These are phyloP conservation scores for Morone saxatilis DNA, from an alignment of 2,113 vertebrate species.

Conservation along the genomic window DNA sequence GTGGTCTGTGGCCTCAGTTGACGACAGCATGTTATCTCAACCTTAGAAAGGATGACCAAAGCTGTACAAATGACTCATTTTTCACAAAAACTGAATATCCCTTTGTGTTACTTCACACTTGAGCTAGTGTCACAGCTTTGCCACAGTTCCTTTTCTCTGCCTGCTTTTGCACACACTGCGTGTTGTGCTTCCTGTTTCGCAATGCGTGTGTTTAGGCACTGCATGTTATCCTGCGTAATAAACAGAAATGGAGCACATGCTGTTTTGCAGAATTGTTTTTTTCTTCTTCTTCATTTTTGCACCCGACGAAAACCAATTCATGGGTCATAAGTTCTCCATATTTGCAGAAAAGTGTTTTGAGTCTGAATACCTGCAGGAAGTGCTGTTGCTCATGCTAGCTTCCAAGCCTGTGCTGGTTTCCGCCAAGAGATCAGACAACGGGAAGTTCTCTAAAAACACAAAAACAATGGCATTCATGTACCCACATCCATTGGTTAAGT, in stretches of 20 bases:
- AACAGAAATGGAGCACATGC: neutral
- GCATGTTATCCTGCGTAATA: neutral
- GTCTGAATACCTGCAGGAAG: conserved; percentile 89
- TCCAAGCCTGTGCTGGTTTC: conserved; percentile 96
- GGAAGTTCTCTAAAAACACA: conserved; percentile 91
- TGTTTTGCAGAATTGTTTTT: conserved; percentile 27
- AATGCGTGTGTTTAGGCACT: neutral
- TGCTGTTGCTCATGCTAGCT: conserved; percentile 91
- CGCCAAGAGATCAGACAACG: conserved; percentile 92
- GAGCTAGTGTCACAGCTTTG: neutral
- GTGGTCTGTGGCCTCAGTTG: neutral
- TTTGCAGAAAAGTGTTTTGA: neutral
- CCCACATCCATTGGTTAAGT: neutral
- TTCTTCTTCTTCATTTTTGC: conserved; percentile 17
- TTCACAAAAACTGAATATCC: neutral
- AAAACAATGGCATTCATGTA: conserved; percentile 33
- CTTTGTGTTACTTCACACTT: neutral
- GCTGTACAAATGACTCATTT: neutral
- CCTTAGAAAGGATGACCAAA: neutral
- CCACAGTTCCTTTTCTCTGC: conserved; percentile 43
- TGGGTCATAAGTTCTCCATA: neutral
- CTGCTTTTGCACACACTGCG: conserved; percentile 25
- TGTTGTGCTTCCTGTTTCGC: conserved; percentile 63
- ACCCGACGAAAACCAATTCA: conserved; percentile 3
- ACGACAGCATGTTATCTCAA: neutral